These are phyloP conservation scores for Drosophila barbarae DNA, from an alignment of 2,888 invertebrate genomes.

Conservation along the genomic window DNA sequence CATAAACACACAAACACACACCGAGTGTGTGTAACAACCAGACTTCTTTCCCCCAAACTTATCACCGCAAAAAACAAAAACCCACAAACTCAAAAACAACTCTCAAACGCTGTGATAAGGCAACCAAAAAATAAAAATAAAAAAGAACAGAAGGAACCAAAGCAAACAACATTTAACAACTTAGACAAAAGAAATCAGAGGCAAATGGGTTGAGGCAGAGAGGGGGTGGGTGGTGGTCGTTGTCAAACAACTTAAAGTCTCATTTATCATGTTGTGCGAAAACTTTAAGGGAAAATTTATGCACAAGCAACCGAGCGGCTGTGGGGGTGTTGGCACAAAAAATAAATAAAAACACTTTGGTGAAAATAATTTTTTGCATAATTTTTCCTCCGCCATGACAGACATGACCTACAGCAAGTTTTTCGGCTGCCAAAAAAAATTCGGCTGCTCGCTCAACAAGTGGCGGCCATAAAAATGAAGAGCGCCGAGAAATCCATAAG, in stretches of 20 bases:
- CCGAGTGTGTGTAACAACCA: background rate
- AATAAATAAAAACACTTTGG: slow-evolving; percentile 49
- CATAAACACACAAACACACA: background rate
- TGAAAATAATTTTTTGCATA: slow-evolving; percentile 70
- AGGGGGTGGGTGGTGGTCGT: slow-evolving; percentile 16
- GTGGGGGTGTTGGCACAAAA: slow-evolving; percentile 6
- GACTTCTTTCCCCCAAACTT: slow-evolving; percentile 7
- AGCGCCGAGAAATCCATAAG: slow-evolving; percentile 74
- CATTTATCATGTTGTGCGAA: slow-evolving; percentile 73
- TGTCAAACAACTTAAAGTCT: slow-evolving; percentile 77
- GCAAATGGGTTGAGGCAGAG: slow-evolving; percentile 28
- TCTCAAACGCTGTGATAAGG: slow-evolving; percentile 27
- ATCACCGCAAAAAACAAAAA: slow-evolving; percentile 16
- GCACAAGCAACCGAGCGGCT: slow-evolving; percentile 38
- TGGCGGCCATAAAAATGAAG: slow-evolving; percentile 69
- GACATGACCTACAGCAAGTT: slow-evolving; percentile 77
- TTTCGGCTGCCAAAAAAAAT: slow-evolving; percentile 30
- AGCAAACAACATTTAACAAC: slow-evolving; percentile 61
- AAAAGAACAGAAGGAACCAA: slow-evolving; percentile 37
- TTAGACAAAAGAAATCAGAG: slow-evolving; percentile 57
- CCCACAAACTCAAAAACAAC: slow-evolving; percentile 20
- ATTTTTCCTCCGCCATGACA: slow-evolving; percentile 44
- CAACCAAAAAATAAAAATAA: slow-evolving; percentile 4
- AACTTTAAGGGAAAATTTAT: slow-evolving; percentile 63
- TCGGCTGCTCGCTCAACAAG: slow-evolving; percentile 57